Percentiles rank a stretch among this genome's conserved stretches.
Conservation (phyloP, 2,888 invertebrate genomes). For the Hipparchia sbordonii region DNA sequence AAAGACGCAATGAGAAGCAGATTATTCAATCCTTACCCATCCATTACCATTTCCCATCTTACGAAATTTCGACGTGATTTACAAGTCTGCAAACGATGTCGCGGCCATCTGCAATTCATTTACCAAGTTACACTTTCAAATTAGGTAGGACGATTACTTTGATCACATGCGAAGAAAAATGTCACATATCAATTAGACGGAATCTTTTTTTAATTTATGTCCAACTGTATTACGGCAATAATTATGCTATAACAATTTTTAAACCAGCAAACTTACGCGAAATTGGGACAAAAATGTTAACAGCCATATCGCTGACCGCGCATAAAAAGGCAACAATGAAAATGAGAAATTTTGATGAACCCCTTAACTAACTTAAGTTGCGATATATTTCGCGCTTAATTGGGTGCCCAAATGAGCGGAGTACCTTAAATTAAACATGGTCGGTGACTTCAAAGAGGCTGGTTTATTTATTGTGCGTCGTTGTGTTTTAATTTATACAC, state of each 20-base stretch:
- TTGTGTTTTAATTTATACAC: slow-evolving; percentile 36
- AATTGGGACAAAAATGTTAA: slow-evolving; percentile 48
- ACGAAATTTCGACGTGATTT: not conserved
- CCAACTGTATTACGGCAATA: slow-evolving; percentile 21
- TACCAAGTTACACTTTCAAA: not conserved
- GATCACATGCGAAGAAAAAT: slow-evolving; percentile 1
- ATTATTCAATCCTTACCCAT: slow-evolving; percentile 1
- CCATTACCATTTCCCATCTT: slow-evolving; percentile 1
- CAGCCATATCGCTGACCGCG: slow-evolving; percentile 56
- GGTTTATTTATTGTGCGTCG: slow-evolving; percentile 64
- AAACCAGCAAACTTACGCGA: slow-evolving; percentile 23
- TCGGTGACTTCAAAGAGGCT: slow-evolving; percentile 71
- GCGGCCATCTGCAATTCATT: not conserved
- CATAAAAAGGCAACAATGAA: slow-evolving; percentile 62
- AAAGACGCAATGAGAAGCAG: not conserved
- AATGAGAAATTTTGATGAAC: slow-evolving; percentile 74
- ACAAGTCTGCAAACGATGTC: slow-evolving; percentile 7
- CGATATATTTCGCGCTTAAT: slow-evolving; percentile 76
- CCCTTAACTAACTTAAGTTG: slow-evolving; percentile 55
- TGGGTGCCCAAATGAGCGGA: slow-evolving; percentile 68
- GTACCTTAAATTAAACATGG: slow-evolving; percentile 66
- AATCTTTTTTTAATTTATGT: slow-evolving; percentile 16
- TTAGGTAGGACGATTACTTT: not conserved
- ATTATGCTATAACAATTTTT: slow-evolving; percentile 40
- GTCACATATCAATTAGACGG: slow-evolving; percentile 8